Evolutionary conservation across 64 coral and sea anemone genomes (phyloP), one percentile per base, ranked within the genome.

Genomic region (Pocillopora verrucosa): DNA sequence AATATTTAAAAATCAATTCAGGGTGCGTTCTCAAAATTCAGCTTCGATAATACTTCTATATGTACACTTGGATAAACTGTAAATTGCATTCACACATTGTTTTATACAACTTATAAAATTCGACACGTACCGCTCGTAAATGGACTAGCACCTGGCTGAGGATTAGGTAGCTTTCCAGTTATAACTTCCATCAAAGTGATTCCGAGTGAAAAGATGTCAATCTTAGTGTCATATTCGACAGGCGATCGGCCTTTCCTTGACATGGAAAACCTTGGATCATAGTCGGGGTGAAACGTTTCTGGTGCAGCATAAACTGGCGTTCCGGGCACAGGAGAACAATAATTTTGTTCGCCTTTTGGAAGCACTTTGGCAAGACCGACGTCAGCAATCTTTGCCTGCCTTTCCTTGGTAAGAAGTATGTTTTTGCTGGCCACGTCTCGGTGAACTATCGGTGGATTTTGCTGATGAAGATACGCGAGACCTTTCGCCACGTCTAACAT

Each of bases 131-230:
- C 77, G 10, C 11, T 79, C 5, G 56, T 57, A 59, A 79, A 60
- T 24, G 56, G 77, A 20, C 10, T 15, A 10, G 13, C 41, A 51
- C 41, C 20, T 13, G 77, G 19, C 30, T 79, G 56, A 11, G 30
- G n/a, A 19, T 9, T 20, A 26, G 91, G 91, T 79, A 11, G 30
- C 20, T 73, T 92, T 51, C 93, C 88, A 76, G 67, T 88, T 7
- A 91, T 65, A 11, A 88, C 88, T 51, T 87, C 89, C 83, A 94
- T 80, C 45, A 87, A 56, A 12, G 82, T 36, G 35, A 94, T 69
- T 58, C 93, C 93, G 76, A 94, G 91, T 1, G 93, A 94, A 60
- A 94, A 94, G 25, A 91, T 72, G 74, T 94, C 88, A 22, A 91
- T 79, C 74, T 94, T 73, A 26, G 72, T 22, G 45, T 72, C 83